Percentiles rank a stretch among this genome's conserved stretches.
Conservation (phyloP, 2,113 vertebrate genomes). For the Euleptes europaea region DNA sequence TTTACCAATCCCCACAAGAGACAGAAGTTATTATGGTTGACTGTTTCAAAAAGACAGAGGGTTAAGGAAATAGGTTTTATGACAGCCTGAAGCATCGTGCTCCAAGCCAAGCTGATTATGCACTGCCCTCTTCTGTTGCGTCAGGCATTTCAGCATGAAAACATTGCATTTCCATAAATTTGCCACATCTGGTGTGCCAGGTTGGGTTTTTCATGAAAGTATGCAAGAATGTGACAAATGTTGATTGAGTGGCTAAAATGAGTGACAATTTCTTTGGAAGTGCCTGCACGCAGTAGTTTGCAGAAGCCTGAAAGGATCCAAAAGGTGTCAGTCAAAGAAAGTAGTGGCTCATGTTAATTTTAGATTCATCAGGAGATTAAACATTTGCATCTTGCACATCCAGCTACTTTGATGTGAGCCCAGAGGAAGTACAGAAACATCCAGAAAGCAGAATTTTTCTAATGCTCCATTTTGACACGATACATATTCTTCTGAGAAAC, state of each 20-base stretch:
- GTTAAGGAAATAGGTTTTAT: slow-evolving; percentile 51
- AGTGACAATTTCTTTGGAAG: slow-evolving; percentile 61
- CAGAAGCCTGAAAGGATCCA: slow-evolving; percentile 29
- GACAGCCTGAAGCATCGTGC: slow-evolving; percentile 3
- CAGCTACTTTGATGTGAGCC: slow-evolving; percentile 26
- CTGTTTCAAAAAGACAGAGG: slow-evolving; percentile 45
- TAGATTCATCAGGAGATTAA: slow-evolving; percentile 59
- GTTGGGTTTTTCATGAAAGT: slow-evolving; percentile 68
- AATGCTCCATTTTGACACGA: slow-evolving; percentile 41
- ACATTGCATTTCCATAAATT: slow-evolving; percentile 66
- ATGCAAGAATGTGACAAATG: slow-evolving; percentile 67
- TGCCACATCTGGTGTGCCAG: slow-evolving; percentile 69
- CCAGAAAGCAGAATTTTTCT: slow-evolving; percentile 58
- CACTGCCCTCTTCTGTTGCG: slow-evolving; percentile 60
- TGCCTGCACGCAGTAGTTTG: slow-evolving; percentile 41
- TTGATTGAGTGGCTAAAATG: slow-evolving; percentile 65
- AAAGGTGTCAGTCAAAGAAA: slow-evolving; percentile 62
- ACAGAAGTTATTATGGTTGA: slow-evolving; percentile 29
- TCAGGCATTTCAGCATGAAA: slow-evolving; percentile 67
- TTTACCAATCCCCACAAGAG: slow-evolving; percentile 19
- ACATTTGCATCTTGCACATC: slow-evolving; percentile 58
- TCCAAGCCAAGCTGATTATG: slow-evolving; percentile 55
- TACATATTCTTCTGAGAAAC: slow-evolving; percentile 55
- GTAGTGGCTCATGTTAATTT: slow-evolving; percentile 53
- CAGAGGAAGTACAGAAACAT: slow-evolving; percentile 65